Base-by-base conservation (phyloP, 1,140 invertebrate species). In the Cherax destructor region DNA sequence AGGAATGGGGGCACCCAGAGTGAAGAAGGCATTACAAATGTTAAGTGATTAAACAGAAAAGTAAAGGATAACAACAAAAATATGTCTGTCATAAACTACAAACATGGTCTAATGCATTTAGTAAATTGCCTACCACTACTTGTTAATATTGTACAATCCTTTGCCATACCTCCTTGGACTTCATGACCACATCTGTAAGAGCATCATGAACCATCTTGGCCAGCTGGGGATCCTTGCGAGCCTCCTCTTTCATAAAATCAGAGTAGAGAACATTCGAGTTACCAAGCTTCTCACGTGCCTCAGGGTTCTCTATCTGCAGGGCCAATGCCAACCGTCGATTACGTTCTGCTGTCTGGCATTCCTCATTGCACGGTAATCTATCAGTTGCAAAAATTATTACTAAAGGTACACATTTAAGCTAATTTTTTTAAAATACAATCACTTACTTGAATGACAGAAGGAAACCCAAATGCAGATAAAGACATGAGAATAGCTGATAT, bases 361-460 rank as follows among this genome's bases (percentile, higher is more conserved):
- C 98, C 76, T 98, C 97, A 94, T 98, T 98, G 95, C 99, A 99
- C 91, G 99, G 97, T 93, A 99, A 94, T 16, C 97, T 97, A 77
- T n/a, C 41, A 79, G 24, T 24, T 50, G 16, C 52, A 6, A 52
- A 30, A 52, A 74, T 65, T 21, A n/a, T 41, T 41, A 41, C 30
- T 41, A 41, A 41, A 41, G 0, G 30, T 41, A 41, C 30, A 41
- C 30, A 41, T 41, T 41, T 41, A 41, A 41, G 30, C 30, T 41
- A 41, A 41, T 41, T 41, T 0, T 41, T 41, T 41, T 41, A 41
- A 41, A 41, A 41, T 41, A 41, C 30, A 41, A 41, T 41, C 30
- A 41, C 0, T 41, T 41, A 41, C 30, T 41, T 41, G 30, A 41
- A 41, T 41, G 30, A 41, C 2, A 41, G 30, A 41, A 41, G 30